Base-by-base conservation (phyloP, 1,140 invertebrate species). In the Orius insidiosus region DNA sequence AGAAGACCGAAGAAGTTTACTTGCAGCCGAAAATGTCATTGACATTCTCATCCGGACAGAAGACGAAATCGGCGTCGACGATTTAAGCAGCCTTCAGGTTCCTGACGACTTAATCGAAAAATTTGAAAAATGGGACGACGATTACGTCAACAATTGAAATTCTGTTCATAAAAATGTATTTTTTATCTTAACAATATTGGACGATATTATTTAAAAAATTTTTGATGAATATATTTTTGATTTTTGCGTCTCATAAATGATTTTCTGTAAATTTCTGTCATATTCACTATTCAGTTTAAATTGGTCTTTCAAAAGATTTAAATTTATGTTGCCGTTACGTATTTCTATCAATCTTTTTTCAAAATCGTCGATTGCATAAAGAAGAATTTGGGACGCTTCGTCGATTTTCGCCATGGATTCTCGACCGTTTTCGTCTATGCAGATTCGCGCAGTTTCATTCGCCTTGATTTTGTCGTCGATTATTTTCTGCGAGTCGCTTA, bases 11-110 rank as follows among this genome's bases (percentile, higher is more conserved):
- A 65, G 64, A 39, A 74, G 68, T 9, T 61, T 76, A 40, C 59
- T 76, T 16, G 76, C 74, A 4, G 87, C 78, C 63, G 85, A 89
- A 66, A 85, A 93, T 64, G 68, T 93, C 18, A 80, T 93, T 1
- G 83, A 93, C 58, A 78, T 94, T 54, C 63, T 94, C 34, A 89
- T 94, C 45, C 11, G 48, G 34, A 76, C 85, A 48, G 88, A 94
- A 63, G 82, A 86, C 5, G 81, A 85, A 62, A 84, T 86, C 33
- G 81, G 76, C 1, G 60, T 74, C 11, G 83, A 92, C 46, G 79
- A 93, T 62, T 66, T 92, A 14, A 78, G 79, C 44, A 60, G 70
- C 8, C 55, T 92, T 0, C 69, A 85, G 5, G 75, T 93, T 31
- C 80, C 88, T 0, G 62, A 70, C 19, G 74, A 90, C 47, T 68